Evolutionary conservation across 23 tunicate species (phyloP), one percentile per base, ranked within the genome.

Genomic region (Styela plicata): DNA sequence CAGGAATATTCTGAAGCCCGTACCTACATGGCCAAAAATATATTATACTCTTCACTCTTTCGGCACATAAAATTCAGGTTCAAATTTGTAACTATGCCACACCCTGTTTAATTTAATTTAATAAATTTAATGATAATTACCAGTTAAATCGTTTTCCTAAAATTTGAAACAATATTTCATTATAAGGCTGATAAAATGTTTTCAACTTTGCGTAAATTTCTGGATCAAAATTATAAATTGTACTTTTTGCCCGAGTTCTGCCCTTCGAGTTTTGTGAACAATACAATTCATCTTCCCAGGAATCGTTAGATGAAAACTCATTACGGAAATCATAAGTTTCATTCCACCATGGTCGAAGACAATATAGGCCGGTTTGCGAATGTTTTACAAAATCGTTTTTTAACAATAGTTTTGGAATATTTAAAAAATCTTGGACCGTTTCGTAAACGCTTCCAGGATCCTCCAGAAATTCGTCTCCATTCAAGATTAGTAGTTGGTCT

Each of bases 291-390:
- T 76, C 26, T 29, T 76, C 33, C 81, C 81, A 76, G 10, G 81
- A 44, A 25, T 22, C 21, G 26, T 25, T 13, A 23, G 31, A 65
- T 24, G 10, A 13, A 30, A 28, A 29, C 44, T 76, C 81, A 16
- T 73, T 26, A 29, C 27, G 66, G 31, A 76, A 76, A 31, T 76
- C 65, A 65, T 76, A 76, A 24, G 52, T 53, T 33, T 36, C n/a
- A 33, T 76, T 36, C 81, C 81, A 76, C 81, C 81, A 76, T n/a
- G 81, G 81, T 18, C 81, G 64, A 22, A 76, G 30, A 27, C 81
- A 76, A 76, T 18, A 76, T 17, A 76, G 37, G 21, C 81, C 81
- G 1, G 67, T 76, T 22, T 53, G 20, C 27, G 66, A 31, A 52
- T 1, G 64, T 22, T 44, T 36, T 21, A 76, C 27, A 27, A 76